Percentiles rank a stretch among this genome's conserved stretches.
These are phyloP conservation scores for Schizopygopsis pylzovi DNA, from an alignment of 2,797 vertebrate species.

Conservation along the genomic window DNA sequence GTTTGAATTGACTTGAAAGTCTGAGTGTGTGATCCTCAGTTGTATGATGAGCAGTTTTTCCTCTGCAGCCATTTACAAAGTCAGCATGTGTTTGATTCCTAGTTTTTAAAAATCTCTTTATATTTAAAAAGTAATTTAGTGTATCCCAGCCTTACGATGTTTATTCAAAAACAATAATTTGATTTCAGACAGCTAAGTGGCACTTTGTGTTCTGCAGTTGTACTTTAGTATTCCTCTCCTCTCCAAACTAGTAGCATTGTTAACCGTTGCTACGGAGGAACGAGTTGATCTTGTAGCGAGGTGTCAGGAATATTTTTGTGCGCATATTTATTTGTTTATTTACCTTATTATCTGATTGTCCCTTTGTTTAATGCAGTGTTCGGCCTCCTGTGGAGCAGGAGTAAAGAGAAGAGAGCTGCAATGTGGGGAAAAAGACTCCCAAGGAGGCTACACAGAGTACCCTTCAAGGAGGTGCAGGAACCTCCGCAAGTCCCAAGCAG, in stretches of 20 bases:
- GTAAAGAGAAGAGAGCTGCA: conserved; percentile 85
- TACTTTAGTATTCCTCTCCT: neutral
- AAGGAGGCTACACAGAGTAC: conserved; percentile 84
- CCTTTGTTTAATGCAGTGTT: conserved; percentile 78
- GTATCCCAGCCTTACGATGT: too few relatives aligned
- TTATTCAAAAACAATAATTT: neutral
- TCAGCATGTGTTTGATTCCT: too few relatives aligned
- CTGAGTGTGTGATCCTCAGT: too few relatives aligned
- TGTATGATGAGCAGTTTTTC: too few relatives aligned
- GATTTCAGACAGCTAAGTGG: conserved; percentile 17
- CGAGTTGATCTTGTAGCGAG: neutral
- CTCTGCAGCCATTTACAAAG: too few relatives aligned
- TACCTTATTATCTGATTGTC: conserved; percentile 12
- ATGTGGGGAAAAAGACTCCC: conserved; percentile 85
- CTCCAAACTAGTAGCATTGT: conserved; percentile 19
- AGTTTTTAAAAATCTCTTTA: too few relatives aligned
- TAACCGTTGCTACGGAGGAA: conserved; percentile 39
- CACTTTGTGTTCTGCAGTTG: conserved; percentile 4
- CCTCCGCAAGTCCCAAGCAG: conserved; percentile 80
- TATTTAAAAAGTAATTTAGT: too few relatives aligned
- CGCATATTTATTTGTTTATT: neutral
- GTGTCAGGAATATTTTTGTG: neutral
- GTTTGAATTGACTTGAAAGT: too few relatives aligned
- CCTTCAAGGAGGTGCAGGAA: conserved; percentile 89
- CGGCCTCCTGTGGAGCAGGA: conserved; percentile 86